These are phyloP conservation scores for Larimichthys polyactis DNA, from an alignment of 2,113 vertebrate species.

Conservation along the genomic window DNA sequence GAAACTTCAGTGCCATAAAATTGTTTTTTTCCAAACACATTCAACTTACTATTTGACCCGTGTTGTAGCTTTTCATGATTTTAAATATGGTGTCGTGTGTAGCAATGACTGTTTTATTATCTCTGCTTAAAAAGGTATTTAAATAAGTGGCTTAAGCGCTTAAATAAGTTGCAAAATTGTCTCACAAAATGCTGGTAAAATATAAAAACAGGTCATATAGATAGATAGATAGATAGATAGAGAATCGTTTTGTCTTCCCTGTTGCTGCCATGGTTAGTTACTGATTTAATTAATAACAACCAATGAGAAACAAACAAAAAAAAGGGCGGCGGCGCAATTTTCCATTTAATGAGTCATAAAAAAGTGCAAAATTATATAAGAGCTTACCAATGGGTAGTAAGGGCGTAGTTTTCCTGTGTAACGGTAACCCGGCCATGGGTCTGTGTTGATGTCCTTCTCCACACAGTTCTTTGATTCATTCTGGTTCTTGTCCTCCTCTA, in stretches of 20 bases:
- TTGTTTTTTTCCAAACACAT: background rate
- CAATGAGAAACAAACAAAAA: background rate
- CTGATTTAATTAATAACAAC: background rate
- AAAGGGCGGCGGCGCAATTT: background rate
- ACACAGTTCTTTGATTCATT: slow-evolving; percentile 89
- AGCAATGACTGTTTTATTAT: background rate
- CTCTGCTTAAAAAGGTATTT: background rate
- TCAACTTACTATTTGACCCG: background rate
- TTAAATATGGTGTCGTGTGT: background rate
- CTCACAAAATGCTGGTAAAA: too few relatives aligned
- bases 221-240: background rate
- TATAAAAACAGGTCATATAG: background rate
- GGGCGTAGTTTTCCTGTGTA: slow-evolving; percentile 95
- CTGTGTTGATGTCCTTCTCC: slow-evolving; percentile 93
- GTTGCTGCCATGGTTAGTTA: background rate
- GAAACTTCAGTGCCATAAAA: background rate
- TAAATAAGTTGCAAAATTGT: background rate
- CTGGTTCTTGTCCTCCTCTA: slow-evolving; percentile 94
- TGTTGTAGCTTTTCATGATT: background rate
- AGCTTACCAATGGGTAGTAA: slow-evolving; percentile 94
- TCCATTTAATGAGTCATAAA: background rate
- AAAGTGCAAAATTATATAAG: background rate
- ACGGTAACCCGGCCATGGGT: slow-evolving; percentile 97
- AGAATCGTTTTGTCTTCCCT: background rate
- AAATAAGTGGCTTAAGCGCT: background rate